A percentile compares a stretch with the other conserved stretches of the same genome.
Evolutionary conservation across 2,888 invertebrate genomes (phyloP).

Genomic region (Nematopogon swammerdamellus): DNA sequence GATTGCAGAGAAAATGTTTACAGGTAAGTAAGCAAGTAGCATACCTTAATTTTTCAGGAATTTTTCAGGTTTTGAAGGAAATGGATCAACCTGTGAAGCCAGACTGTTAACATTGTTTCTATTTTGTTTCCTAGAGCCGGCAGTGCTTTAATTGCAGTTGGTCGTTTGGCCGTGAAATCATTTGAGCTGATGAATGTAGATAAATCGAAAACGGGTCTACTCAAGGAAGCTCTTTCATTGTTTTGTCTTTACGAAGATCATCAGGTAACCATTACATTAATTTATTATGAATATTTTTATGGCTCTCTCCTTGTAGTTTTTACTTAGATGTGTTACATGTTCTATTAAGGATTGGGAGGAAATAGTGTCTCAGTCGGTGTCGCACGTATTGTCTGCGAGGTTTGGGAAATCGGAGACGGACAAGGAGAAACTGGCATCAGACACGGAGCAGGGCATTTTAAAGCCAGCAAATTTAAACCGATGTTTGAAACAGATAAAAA

Average conservation of each 20-base stretch:
- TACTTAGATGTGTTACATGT: no score
- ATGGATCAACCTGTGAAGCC: no score
- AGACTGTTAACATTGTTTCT: no score
- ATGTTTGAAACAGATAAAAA: constrained; percentile 36
- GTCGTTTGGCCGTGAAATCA: constrained; percentile 28
- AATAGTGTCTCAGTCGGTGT: constrained; percentile 62
- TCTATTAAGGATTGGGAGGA: constrained; percentile 91
- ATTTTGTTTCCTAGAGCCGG: no score
- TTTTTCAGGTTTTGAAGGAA: no score
- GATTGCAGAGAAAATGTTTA: constrained; percentile 29
- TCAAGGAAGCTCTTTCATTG: constrained; percentile 40
- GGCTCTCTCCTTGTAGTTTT: neutral
- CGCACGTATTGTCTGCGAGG: constrained; percentile 60
- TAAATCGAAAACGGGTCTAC: constrained; percentile 29
- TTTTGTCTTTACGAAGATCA: constrained; percentile 33
- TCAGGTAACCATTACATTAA: constrained; percentile 28
- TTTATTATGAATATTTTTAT: neutral
- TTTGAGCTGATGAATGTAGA: constrained; percentile 24
- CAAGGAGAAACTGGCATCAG: constrained; percentile 52
- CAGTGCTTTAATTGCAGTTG: constrained; percentile 27
- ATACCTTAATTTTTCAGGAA: no score
- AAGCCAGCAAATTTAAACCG: constrained; percentile 41
- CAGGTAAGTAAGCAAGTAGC: constrained; percentile 19
- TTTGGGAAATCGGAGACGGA: constrained; percentile 65
- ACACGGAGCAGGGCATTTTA: constrained; percentile 41